Percentiles rank a stretch among this genome's conserved stretches.
Evolutionary conservation across 23 tunicate species (phyloP).

Genomic region (Ciona savignyi): DNA sequence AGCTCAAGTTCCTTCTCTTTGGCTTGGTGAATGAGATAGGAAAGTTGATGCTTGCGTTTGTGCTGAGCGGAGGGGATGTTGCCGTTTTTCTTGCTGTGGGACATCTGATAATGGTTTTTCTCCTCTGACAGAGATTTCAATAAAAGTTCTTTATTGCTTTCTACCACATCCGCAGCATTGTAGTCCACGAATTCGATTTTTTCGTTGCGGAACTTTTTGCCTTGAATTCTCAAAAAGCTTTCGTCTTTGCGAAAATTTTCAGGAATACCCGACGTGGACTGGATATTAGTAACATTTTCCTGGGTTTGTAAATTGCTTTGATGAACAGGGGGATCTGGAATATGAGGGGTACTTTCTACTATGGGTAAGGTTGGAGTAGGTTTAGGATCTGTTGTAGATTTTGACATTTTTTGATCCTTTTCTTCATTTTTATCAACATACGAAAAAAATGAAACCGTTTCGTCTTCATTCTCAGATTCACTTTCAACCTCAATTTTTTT

Average conservation of each 20-base stretch:
- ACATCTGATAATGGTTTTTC: slow-evolving; percentile 40
- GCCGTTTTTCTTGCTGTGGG: slow-evolving; percentile 58
- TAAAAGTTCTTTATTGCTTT: slow-evolving; percentile 69
- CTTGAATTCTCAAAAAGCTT: slow-evolving; percentile 35
- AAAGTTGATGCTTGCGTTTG: slow-evolving; percentile 65
- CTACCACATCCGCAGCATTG: slow-evolving; percentile 61
- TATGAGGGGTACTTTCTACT: not conserved
- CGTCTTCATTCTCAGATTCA: not conserved
- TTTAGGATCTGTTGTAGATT: not conserved
- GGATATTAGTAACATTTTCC: not conserved
- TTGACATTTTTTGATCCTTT: slow-evolving; percentile 2
- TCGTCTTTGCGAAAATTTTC: not conserved
- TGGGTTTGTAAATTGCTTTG: not conserved
- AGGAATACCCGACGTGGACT: not conserved
- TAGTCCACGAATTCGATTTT: slow-evolving; percentile 78
- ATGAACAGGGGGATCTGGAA: not conserved
- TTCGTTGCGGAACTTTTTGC: slow-evolving; percentile 53
- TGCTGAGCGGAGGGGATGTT: slow-evolving; percentile 31
- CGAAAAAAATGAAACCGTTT: slow-evolving; percentile 34
- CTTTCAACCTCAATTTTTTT: not conserved
- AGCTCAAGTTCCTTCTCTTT: slow-evolving; percentile 65
- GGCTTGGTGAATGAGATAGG: slow-evolving; percentile 86
- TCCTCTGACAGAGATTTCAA: slow-evolving; percentile 73
- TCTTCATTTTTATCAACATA: slow-evolving; percentile 43
- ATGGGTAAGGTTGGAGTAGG: not conserved